Evolutionary conservation across 1,140 invertebrate species (phyloP).

Genomic region (Thaumetopoea pityocampa): DNA sequence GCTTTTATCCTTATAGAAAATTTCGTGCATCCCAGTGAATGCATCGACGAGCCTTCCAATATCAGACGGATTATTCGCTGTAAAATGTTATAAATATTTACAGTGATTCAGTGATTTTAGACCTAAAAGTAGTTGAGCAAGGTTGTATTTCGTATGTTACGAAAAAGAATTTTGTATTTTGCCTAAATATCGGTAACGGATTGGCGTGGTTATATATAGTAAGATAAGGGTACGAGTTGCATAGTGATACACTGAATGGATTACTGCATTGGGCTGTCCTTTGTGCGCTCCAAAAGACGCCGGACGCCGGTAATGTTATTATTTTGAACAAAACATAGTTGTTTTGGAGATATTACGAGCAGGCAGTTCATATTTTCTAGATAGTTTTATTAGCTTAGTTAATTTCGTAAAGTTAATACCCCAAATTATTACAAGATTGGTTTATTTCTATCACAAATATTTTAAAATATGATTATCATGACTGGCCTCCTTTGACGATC

Average conservation of each 20-base stretch:
- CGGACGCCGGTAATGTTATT: conserved; percentile 32
- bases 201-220: conserved; percentile 59
- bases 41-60: conserved; percentile 70
- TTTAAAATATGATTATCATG: too few relatives aligned
- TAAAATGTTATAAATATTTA: conserved; percentile 62
- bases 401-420: too few relatives aligned
- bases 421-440: conserved; percentile 1
- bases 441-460: too few relatives aligned
- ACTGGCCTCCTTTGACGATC: too few relatives aligned
- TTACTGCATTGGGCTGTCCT: conserved; percentile 50
- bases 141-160: conserved; percentile 33
- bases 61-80: conserved; percentile 67
- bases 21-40: conserved; percentile 72
- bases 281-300: conserved; percentile 34
- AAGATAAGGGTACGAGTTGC: conserved; percentile 60
- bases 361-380: conserved; percentile 11
- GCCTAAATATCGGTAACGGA: conserved; percentile 73
- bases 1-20: conserved; percentile 76
- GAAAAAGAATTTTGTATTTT: conserved; percentile 62
- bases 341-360: not conserved
- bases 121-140: conserved; percentile 30
- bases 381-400: too few relatives aligned
- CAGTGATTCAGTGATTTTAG: conserved; percentile 29
- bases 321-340: conserved; percentile 13
- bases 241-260: conserved; percentile 70